Evolutionary conservation across 2,797 vertebrate species (phyloP), one percentile per base, ranked within the genome.

Genomic region (Sebastes oblongus): DNA sequence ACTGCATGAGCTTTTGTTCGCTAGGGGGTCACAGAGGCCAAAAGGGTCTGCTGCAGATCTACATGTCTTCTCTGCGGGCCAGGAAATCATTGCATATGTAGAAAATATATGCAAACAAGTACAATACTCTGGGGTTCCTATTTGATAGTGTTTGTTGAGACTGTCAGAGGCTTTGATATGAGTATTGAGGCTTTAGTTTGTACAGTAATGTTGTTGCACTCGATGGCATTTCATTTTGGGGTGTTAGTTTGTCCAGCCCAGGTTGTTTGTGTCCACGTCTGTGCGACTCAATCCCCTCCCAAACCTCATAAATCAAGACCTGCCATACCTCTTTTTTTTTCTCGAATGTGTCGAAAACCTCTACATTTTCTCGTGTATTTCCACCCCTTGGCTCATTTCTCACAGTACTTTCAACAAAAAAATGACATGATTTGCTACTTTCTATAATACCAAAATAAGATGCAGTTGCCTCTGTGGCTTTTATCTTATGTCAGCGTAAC

Each of bases 1-100:
- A 39, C 55, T 77, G 69, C 46, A n/a, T 20, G 64, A 68, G 75
- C 52, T 64, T 77, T 66, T 71, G 54, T 27, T 80, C 32, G 80
- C 11, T 2, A 36, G 56, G 72, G 72, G 81, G 83, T 86, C 84
- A 83, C 52, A 68, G 29, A 80, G 84, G 80, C 67, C 77, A 91
- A 60, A 86, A 46, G 42, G 46, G 77, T 82, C 83, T 80, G 10
- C 22, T 75, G 59, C 52, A 72, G 30, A 78, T 68, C 50, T 56
- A 6, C n/a, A 55, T 55, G 59, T 66, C 0, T 25, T 56, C 67
- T 46, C 27, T 39, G 6, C 2, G 3, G 24, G 10, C 8, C n/a
- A 27, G 5, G 6, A 42, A 32, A 61, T 55, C 27, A 9, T 56
- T 61, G 22, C 24, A 84, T 46, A 72, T 72, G 39, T 22, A 61